A percentile compares a stretch with the other conserved stretches of the same genome.
Evolutionary conservation across 1,140 invertebrate genomes (phyloP).

Genomic region (Pygmarrhopalites habei): DNA sequence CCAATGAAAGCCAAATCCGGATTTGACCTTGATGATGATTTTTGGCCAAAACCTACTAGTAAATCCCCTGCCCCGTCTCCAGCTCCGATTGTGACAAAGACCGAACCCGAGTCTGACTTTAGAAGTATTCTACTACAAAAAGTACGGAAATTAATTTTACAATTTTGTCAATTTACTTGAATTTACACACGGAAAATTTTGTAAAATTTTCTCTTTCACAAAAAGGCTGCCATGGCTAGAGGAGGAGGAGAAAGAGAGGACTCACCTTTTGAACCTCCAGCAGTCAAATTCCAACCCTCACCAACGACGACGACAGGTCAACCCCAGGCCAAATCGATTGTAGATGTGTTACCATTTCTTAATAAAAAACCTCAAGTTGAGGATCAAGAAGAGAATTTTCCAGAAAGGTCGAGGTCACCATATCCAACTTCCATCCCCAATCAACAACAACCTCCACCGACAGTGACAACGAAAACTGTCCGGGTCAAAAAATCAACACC

Average conservation of each 20-base stretch:
- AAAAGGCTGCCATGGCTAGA: background rate
- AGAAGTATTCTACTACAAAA: slow-evolving; percentile 1
- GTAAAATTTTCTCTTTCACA: too few species aligned
- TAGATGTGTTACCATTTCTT: slow-evolving; percentile 11
- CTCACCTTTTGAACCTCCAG: background rate
- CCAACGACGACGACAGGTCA: background rate
- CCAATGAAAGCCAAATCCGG: background rate
- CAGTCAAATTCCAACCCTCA: background rate
- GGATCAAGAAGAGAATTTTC: background rate
- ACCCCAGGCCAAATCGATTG: slow-evolving; percentile 1
- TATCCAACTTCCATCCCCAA: background rate
- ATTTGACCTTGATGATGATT: slow-evolving; percentile 13
- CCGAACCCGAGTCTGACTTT: background rate
- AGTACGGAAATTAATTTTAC: too few species aligned
- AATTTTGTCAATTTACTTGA: background rate
- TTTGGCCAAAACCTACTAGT: slow-evolving; percentile 3
- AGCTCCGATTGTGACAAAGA: background rate
- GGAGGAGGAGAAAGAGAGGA: too few species aligned
- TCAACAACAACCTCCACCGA: background rate
- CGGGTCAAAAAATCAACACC: background rate
- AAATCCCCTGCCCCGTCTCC: background rate
- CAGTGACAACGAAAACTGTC: background rate
- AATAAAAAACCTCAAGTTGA: background rate
- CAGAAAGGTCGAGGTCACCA: background rate
- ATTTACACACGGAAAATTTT: too few species aligned